These are phyloP conservation scores for Helicoverpa zea DNA, from an alignment of 1,140 invertebrate genomes.

Conservation along the genomic window DNA sequence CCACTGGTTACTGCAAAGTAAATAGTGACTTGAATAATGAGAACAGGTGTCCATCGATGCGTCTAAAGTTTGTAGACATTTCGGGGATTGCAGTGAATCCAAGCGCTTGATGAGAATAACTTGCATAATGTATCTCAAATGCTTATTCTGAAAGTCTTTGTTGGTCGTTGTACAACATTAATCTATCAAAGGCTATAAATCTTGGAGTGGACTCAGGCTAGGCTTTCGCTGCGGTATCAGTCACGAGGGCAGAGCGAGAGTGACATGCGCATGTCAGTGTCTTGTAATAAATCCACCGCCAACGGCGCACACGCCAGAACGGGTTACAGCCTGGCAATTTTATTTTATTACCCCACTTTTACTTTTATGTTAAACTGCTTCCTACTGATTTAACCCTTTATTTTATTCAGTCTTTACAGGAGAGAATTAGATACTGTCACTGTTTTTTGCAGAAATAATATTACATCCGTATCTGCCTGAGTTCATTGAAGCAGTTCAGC, in stretches of 20 bases:
- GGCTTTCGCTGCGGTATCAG: conserved; percentile 2
- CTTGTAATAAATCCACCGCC: conserved; percentile 63
- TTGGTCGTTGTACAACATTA: not conserved
- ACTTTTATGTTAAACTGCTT: conserved; percentile 64
- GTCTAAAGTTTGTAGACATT: too few relatives aligned
- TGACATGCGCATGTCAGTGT: conserved; percentile 49
- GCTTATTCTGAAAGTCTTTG: too few relatives aligned
- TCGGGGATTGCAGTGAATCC: too few relatives aligned
- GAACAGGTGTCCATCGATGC: too few relatives aligned
- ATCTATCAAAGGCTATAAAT: conserved; percentile 17
- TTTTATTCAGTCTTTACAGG: conserved; percentile 10
- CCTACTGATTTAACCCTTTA: conserved; percentile 30
- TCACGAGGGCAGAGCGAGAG: conserved; percentile 49
- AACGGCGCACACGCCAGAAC: conserved; percentile 58
- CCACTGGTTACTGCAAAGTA: too few relatives aligned
- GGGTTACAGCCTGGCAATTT: conserved; percentile 65
- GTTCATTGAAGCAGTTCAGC: too few relatives aligned
- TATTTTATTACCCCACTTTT: conserved; percentile 77
- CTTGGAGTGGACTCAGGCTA: conserved; percentile 3
- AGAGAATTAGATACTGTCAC: not conserved
- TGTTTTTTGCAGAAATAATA: too few relatives aligned
- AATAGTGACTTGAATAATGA: too few relatives aligned
- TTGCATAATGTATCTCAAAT: too few relatives aligned
- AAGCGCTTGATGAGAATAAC: too few relatives aligned
- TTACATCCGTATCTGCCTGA: too few relatives aligned